Conservation (phyloP, 2,888 invertebrate genomes). For the Eueremaeus valkanovi region DNA sequence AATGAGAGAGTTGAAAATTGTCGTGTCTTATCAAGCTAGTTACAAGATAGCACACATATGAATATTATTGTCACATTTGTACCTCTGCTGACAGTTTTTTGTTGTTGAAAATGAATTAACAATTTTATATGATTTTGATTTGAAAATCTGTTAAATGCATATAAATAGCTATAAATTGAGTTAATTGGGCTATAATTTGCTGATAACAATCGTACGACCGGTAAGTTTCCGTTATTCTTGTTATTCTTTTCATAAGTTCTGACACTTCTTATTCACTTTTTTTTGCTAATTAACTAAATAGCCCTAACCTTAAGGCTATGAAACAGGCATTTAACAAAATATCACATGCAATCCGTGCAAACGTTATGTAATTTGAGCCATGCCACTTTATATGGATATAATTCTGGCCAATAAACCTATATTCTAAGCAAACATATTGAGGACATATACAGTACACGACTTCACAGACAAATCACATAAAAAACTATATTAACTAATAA, state of each 20-base stretch:
- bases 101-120: background rate
- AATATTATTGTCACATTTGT: no score
- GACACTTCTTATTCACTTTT: no score
- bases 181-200: background rate
- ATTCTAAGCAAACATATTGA: background rate
- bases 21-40: no score
- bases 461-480: no score
- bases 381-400: background rate
- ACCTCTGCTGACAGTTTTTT: background rate
- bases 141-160: background rate
- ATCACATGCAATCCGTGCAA: background rate
- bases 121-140: background rate
- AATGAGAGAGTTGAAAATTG: no score
- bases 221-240: background rate
- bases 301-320: slow-evolving; percentile 6
- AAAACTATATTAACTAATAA: no score
- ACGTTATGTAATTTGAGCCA: no score
- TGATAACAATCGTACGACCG: background rate
- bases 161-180: background rate
- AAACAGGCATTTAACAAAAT: background rate
- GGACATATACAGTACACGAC: no score
- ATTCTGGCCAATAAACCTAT: background rate
- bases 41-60: no score
- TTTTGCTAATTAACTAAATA: background rate
- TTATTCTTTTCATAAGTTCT: background rate